Evolutionary conservation across 2,797 vertebrate genomes (phyloP).

Genomic region (Orestias chungarensis): DNA sequence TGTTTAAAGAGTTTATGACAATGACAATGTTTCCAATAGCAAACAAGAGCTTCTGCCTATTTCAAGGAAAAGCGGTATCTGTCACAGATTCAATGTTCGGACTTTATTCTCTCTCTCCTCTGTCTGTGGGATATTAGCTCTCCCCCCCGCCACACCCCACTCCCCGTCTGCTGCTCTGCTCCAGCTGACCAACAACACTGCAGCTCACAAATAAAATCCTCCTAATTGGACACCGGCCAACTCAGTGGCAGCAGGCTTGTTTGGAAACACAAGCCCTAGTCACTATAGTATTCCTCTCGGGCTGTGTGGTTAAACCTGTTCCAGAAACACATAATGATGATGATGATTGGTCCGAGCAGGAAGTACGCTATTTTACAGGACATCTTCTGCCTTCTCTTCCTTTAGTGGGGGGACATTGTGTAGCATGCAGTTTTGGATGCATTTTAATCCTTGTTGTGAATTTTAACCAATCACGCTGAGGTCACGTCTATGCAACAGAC

Average conservation of each 20-base stretch:
- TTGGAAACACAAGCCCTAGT: slow-evolving; percentile 19
- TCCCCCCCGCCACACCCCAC: no score
- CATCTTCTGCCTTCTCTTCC: not conserved
- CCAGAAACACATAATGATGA: slow-evolving; percentile 36
- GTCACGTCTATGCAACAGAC: slow-evolving; percentile 26
- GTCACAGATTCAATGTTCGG: slow-evolving; percentile 11
- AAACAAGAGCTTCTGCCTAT: slow-evolving; percentile 12
- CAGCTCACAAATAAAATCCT: slow-evolving; percentile 50
- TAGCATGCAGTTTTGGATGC: no score
- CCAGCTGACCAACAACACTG: slow-evolving; percentile 47
- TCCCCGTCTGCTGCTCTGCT: slow-evolving; percentile 29
- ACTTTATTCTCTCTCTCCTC: slow-evolving; percentile 27
- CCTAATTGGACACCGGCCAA: slow-evolving; percentile 52
- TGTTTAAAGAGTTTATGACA: slow-evolving; percentile 12
- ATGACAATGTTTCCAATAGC: slow-evolving; percentile 10
- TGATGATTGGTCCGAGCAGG: slow-evolving; percentile 26
- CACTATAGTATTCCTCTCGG: not conserved
- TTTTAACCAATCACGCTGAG: slow-evolving; percentile 35
- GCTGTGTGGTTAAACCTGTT: not conserved
- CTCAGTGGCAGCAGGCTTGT: slow-evolving; percentile 14
- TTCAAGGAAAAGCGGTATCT: slow-evolving; percentile 22
- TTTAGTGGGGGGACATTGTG: not conserved
- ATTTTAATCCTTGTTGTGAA: slow-evolving; percentile 46
- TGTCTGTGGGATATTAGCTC: slow-evolving; percentile 32
- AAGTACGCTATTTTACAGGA: not conserved